These are phyloP conservation scores for Sebastes schlegelii DNA, from an alignment of 2,113 vertebrate species.

Conservation along the genomic window DNA sequence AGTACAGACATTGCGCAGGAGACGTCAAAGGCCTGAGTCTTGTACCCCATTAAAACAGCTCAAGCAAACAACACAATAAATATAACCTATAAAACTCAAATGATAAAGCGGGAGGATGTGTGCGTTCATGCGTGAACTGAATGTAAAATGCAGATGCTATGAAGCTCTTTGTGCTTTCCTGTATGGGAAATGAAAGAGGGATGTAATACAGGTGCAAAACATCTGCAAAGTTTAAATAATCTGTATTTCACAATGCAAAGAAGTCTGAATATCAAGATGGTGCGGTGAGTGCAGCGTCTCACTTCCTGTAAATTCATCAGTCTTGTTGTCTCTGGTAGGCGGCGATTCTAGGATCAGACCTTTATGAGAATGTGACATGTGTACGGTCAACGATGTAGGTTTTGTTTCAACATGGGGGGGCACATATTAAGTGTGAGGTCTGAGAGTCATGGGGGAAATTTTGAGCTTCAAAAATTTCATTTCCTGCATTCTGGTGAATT, in stretches of 20 bases:
- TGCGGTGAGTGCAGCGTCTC: neutral
- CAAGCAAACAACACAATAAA: slow-evolving; percentile 61
- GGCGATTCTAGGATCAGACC: no score
- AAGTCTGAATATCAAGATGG: neutral
- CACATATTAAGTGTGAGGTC: no score
- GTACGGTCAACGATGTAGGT: no score
- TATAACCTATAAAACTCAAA: slow-evolving; percentile 46
- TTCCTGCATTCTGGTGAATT: no score
- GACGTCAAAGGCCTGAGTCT: slow-evolving; percentile 28
- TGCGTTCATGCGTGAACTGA: neutral
- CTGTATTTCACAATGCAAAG: neutral
- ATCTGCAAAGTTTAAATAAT: neutral
- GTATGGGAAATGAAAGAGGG: neutral
- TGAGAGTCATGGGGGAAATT: no score
- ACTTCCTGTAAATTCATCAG: slow-evolving; percentile 4
- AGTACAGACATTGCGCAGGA: slow-evolving; percentile 17
- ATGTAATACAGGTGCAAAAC: neutral
- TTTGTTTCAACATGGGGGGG: no score
- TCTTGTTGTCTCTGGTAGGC: neutral
- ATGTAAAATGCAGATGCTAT: slow-evolving; percentile 20
- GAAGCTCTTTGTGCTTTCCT: slow-evolving; percentile 11
- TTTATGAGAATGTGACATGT: no score
- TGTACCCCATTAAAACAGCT: slow-evolving; percentile 46
- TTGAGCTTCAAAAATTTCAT: no score
- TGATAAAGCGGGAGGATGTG: slow-evolving; percentile 9